These are phyloP conservation scores for Dryas iulia DNA, from an alignment of 1,140 invertebrate genomes.

Conservation along the genomic window DNA sequence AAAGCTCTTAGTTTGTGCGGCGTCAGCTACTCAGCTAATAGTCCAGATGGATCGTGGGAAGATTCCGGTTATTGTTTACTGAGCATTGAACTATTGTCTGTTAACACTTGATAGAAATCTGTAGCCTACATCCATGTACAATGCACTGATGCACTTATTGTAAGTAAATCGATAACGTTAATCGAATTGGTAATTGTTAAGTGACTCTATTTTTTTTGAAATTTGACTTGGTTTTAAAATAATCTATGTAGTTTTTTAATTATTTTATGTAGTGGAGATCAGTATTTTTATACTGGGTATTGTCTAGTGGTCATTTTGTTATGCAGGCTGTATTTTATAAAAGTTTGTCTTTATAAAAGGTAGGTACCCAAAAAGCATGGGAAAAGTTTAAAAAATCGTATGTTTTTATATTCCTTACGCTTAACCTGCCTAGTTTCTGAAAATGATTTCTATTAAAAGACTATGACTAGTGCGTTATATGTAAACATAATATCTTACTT, in stretches of 20 bases:
- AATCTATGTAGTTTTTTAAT: too few species aligned
- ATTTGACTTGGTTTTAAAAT: neutral
- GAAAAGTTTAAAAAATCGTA: too few species aligned
- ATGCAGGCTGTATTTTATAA: too few species aligned
- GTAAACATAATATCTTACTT: neutral
- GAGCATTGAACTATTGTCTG: slow-evolving; percentile 27
- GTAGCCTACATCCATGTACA: slow-evolving; percentile 21
- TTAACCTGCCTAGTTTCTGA: neutral
- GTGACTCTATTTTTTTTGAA: neutral
- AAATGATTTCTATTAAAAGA: neutral
- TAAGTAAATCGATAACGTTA: slow-evolving; percentile 10
- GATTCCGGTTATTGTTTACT: slow-evolving; percentile 44
- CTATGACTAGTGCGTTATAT: neutral
- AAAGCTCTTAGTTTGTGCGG: slow-evolving; percentile 23
- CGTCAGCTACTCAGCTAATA: slow-evolving; percentile 28
- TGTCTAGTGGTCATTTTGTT: too few species aligned
- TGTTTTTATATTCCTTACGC: too few species aligned
- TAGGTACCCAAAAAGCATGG: too few species aligned
- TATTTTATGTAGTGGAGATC: neutral
- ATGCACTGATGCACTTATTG: neutral
- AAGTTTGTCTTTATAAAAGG: too few species aligned
- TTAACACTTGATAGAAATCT: slow-evolving; percentile 23
- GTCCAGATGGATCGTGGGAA: slow-evolving; percentile 44
- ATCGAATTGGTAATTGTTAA: neutral
- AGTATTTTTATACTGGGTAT: too few species aligned